Percentiles rank a stretch among this genome's conserved stretches.
Conservation (phyloP, 1,140 invertebrate species). For the Leptopilina boulardi region DNA sequence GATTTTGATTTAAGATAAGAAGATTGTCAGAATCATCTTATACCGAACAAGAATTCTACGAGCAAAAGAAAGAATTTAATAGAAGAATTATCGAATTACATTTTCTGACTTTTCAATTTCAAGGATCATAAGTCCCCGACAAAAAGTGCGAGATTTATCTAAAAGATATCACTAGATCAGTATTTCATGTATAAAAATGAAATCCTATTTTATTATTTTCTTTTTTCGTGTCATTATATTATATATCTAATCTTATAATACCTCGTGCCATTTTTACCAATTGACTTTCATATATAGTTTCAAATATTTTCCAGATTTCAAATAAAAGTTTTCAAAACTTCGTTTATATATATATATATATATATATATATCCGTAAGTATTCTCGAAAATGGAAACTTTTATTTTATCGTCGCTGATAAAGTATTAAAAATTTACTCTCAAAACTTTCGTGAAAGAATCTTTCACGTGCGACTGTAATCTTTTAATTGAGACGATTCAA, state of each 20-base stretch:
- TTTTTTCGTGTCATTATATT: background rate
- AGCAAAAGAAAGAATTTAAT: background rate
- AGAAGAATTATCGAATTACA: slow-evolving; percentile 29
- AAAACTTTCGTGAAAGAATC: background rate
- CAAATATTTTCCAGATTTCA: background rate
- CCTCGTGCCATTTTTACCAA: background rate
- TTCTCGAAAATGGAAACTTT: background rate
- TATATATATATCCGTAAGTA: background rate
- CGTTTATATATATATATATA: no score
- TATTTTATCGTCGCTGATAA: slow-evolving; percentile 1
- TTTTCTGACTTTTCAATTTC: slow-evolving; percentile 31
- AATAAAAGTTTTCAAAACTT: background rate
- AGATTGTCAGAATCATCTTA: slow-evolving; percentile 13
- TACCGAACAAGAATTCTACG: background rate
- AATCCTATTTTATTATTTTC: background rate
- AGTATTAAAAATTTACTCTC: background rate
- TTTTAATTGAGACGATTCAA: background rate
- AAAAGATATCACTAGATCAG: background rate
- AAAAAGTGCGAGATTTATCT: slow-evolving; percentile 13
- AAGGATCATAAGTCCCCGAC: background rate
- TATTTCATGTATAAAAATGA: background rate
- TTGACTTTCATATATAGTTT: background rate
- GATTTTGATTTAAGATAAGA: slow-evolving; percentile 12
- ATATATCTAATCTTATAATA: background rate
- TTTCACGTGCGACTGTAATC: background rate